Percentiles rank a stretch among this genome's conserved stretches.
phyloP scores from a whole-genome alignment of 2,797 vertebrate species.

The Thamnophis elegans region DNA sequence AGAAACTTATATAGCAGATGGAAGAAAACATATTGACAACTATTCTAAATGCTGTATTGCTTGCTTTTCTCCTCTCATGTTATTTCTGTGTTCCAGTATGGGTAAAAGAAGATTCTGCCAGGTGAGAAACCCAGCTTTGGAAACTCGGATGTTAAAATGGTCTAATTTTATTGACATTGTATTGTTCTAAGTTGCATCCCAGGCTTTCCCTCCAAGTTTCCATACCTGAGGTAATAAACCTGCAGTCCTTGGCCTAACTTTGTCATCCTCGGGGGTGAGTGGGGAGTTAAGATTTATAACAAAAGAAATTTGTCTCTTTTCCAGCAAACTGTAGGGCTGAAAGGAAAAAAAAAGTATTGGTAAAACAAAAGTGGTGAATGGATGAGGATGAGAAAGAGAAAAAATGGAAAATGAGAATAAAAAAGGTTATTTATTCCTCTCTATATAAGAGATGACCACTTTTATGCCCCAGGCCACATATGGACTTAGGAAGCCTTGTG shows the following conservation, averaged over 20 bases:
- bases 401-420: neutral
- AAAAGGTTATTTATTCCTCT: neutral
- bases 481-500: neutral
- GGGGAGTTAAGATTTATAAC: neutral
- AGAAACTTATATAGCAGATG: neutral
- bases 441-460: neutral
- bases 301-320: neutral
- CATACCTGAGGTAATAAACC: neutral
- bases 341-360: neutral
- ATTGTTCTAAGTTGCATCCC: neutral
- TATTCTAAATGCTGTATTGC: neutral
- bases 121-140: neutral
- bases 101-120: neutral
- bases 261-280: neutral
- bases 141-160: neutral
- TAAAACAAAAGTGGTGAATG: neutral
- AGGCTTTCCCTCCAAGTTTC: neutral
- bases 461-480: neutral
- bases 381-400: neutral
- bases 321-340: neutral
- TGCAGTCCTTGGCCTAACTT: neutral
- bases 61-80: neutral
- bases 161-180: neutral
- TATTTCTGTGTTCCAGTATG: neutral
- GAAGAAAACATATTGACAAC: neutral